Evolutionary conservation across 2,113 vertebrate species (phyloP), one percentile per base, ranked within the genome.

Genomic region (Corythornis cristatus): DNA sequence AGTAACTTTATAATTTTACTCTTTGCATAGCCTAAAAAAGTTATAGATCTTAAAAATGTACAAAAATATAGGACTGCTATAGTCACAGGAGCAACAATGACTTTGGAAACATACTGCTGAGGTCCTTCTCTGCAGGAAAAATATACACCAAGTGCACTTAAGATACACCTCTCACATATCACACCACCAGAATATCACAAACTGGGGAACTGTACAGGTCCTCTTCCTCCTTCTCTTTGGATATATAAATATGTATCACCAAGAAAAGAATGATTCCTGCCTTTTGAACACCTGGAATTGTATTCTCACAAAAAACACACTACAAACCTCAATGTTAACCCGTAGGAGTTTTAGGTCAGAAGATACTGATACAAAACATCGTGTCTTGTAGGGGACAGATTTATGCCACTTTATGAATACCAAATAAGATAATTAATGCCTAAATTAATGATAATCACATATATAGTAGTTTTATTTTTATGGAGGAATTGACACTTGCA

Each of bases 361-460:
- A 89, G 23, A 65, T 2, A 14, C 13, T 14, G 17, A 51, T 42
- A 65, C 15, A 67, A 76, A 66, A 64, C 11, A 33, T 4, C 45
- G 40, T n/a, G 23, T 67, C 82, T 73, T 48, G 29, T 46, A 67
- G 35, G 42, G 35, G 20, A 61, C n/a, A 61, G 65, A 82, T 61
- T 37, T 67, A 45, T 67, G 20, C 25, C 11, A 33, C 40, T 88
- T 75, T 42, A 67, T 46, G 56, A 68, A 37, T 14, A 70, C 6
- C 28, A 54, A 48, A 77, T 29, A 64, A 62, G 28, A 15, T 93
- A 15, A 73, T 82, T 76, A 67, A 86, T 58, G 77, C 78, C 78
- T 85, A 86, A 86, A 62, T 93, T 94, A 76, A 89, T 68, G 43
- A 83, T 7, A 11, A 95, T 43, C 58, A 94, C 46, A n/a, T 64